A percentile compares a stretch with the other conserved stretches of the same genome.
Evolutionary conservation across 2,113 vertebrate species (phyloP).

Genomic region (Hippocampus abdominalis): DNA sequence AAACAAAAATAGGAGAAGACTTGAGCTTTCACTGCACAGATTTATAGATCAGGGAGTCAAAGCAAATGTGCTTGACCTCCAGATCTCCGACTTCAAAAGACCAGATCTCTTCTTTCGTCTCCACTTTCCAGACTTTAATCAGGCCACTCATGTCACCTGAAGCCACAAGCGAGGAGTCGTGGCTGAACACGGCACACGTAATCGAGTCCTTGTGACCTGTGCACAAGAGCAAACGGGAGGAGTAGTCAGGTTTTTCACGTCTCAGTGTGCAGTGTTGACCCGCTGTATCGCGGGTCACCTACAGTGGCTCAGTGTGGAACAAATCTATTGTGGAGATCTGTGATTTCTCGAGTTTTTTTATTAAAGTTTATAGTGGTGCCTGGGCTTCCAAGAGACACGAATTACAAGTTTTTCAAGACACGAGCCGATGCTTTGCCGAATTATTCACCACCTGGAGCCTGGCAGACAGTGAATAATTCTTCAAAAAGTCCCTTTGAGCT

Average conservation of each 20-base stretch:
- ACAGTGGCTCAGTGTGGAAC: too few relatives aligned
- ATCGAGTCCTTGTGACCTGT: conserved; percentile 96
- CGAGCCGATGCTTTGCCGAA: too few relatives aligned
- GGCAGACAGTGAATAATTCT: too few relatives aligned
- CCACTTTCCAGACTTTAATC: conserved; percentile 93
- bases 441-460: too few relatives aligned
- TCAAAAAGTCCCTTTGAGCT: too few relatives aligned
- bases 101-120: conserved; percentile 87
- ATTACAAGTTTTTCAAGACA: too few relatives aligned
- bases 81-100: conserved; percentile 93
- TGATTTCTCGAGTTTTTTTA: too few relatives aligned
- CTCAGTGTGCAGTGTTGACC: too few relatives aligned
- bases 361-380: too few relatives aligned
- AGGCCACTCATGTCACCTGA: conserved; percentile 94
- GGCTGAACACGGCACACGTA: conserved; percentile 86
- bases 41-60: neutral
- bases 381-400: too few relatives aligned
- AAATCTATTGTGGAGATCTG: too few relatives aligned
- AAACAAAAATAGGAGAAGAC: neutral
- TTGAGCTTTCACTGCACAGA: neutral
- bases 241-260: neutral
- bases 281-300: too few relatives aligned
- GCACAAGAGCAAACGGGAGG: neutral
- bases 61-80: conserved; percentile 75
- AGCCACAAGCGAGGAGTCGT: conserved; percentile 86